Base-by-base conservation (phyloP, 2,797 vertebrate genomes). In the Schizothorax lantsangensis region DNA sequence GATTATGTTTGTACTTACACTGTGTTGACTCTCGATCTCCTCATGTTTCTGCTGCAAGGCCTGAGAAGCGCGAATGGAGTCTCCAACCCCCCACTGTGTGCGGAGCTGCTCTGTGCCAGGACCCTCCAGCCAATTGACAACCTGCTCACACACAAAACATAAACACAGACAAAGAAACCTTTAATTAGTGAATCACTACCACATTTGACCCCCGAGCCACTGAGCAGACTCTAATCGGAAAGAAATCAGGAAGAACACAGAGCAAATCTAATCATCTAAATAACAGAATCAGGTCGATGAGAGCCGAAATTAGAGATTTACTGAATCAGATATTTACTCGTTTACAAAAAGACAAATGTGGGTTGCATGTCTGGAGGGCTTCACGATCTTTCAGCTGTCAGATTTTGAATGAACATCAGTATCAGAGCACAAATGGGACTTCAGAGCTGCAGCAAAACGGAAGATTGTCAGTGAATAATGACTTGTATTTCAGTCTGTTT, bases 1-100 rank as follows among this genome's bases (percentile, higher is more conserved):
- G 30, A 52, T 45, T 73, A n/a, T n/a, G 7, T 12, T 26, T 80
- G 36, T 74, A 45, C 96, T 97, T 95, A 99, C 98, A 92, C 98
- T 99, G 94, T 99, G 98, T 88, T 99, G 98, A 91, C 98, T 99
- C 94, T 99, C 98, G 0, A 99, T 98, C 92, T 99, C 98, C 92
- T 99, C 98, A 0, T 99, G 98, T 90, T 99, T 99, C 94, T 99
- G 97, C 84, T 99, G 98, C 84, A 99, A 96, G 47, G 97, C 97
- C 94, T 99, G 98, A 38, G 98, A 98, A 4, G 98, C 96, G 90
- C 98, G 94, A 80, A 98, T 98, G 3, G 98, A 99, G 93, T 99
- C 98, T 68, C 98, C 98, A 12, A 99, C 99, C 17, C 97, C 97
- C 96, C 98, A 98, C 80, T 99, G 98, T 11, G 96, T 97, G 92